Evolutionary conservation across 2,888 invertebrate genomes (phyloP), one percentile per base, ranked within the genome.

Genomic region (Pharmacophagus antenor): DNA sequence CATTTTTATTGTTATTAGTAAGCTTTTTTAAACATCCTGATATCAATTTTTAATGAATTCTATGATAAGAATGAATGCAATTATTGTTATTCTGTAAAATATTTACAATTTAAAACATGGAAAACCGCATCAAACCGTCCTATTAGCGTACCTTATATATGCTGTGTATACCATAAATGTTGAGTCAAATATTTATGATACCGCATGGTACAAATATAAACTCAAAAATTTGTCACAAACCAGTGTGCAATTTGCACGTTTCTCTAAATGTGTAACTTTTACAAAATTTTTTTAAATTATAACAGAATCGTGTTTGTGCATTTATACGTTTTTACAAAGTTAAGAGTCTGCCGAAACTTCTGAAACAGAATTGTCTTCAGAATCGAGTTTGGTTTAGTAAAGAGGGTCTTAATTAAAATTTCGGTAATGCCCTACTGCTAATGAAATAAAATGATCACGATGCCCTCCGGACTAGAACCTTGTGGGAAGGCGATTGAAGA

Each of bases 331-430:
- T n/a, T 5, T n/a, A 8, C 3, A 4, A 15, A 31, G 12, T 12
- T 12, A n/a, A 5, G 5, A 37, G 15, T 12, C 31, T 15, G 37
- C 37, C 37, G 37, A 6, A 37, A 6, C 15, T 15, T 37, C 4
- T 37, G 15, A n/a, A 37, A 37, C 37, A n/a, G 37, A 37, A n/a
- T 37, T n/a, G n/a, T 37, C 37, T 37, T n/a, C 37, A n/a, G 37
- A 37, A 37, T 37, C 37, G n/a, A 15, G n/a, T 37, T 37, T 37
- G 37, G n/a, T 37, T 37, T 37, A 37, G 37, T 37, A 15, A 37
- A 37, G n/a, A 37, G 37, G 37, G 37, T n/a, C 37, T 37, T 37
- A 37, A 37, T 37, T 37, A 37, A 37, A 37, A 37, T n/a, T 37
- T 37, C 37, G 37, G 15, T n/a, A 37, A 37, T 37, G 37, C n/a